Evolutionary conservation across 2,797 vertebrate genomes (phyloP), one percentile per base, ranked within the genome.

Genomic region (Myotis pilosus): DNA sequence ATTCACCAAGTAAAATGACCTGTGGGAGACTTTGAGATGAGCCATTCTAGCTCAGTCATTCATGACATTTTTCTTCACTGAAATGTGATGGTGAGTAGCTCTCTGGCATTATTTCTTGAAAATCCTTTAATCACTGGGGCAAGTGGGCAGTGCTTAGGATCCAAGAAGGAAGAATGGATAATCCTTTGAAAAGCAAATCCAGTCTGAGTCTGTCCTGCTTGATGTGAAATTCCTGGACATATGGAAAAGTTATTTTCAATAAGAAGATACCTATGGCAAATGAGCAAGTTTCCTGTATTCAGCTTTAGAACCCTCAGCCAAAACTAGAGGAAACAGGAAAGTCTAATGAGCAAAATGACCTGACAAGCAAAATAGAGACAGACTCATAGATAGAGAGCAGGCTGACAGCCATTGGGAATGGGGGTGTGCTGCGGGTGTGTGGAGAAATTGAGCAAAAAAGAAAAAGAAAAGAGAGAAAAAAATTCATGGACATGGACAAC

Each of bases 1-100:
- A 8, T 71, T 87, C 55, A 92, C 41, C 83, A 95, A 92, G 44
- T 89, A 49, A 95, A 94, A 94, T 89, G 47, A 94, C 66, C 80
- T 91, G 66, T 81, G 83, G 41, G 88, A 41, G 75, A 89, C 84
- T 92, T n/a, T 91, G 83, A 96, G 83, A 84, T 71, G 80, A 89
- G 8, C 36, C 41, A 47, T 82, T 95, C 94, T 81, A 84, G 30
- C 19, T 81, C 76, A 91, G 15, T 94, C 75, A 76, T 66, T 86
- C 38, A 17, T 64, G 80, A 25, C n/a, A 13, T 81, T 95, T 91
- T 74, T 51, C 53, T 94, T 95, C 47, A 81, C 68, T 89, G 80
- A 91, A 94, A 89, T 87, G n/a, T 75, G 49, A 60, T 89, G 62
- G 69, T 78, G n/a, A 95, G n/a, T 92, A 38, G 49, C 75, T 66